These are phyloP conservation scores for Conus betulinus DNA, from an alignment of 1,140 invertebrate genomes.

Conservation along the genomic window DNA sequence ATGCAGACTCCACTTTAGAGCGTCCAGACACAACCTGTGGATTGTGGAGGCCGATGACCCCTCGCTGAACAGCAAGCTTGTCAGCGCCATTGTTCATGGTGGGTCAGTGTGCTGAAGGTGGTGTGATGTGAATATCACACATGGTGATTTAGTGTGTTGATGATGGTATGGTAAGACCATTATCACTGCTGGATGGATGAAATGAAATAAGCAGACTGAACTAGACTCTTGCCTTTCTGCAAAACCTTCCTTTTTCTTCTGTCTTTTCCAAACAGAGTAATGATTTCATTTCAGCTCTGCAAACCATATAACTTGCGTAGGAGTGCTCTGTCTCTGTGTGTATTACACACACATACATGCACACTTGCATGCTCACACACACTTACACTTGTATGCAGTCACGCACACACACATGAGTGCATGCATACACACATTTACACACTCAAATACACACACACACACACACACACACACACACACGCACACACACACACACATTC, in stretches of 20 bases:
- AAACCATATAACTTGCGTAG: too few species aligned
- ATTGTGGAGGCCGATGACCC: constrained; percentile 72
- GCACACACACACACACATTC: too few species aligned
- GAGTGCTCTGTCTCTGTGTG: too few species aligned
- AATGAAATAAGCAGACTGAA: too few species aligned
- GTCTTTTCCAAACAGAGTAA: too few species aligned
- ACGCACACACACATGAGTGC: neutral
- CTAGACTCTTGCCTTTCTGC: too few species aligned
- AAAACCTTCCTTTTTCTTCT: too few species aligned
- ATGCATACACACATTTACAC: neutral
- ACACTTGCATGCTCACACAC: too few species aligned
- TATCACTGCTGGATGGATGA: neutral
- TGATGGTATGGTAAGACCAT: neutral
- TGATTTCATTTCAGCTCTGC: too few species aligned
- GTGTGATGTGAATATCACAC: neutral
- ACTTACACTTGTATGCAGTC: neutral
- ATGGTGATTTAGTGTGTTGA: neutral
- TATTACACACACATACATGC: too few species aligned
- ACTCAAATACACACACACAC: neutral
- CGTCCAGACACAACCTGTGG: constrained; percentile 67
- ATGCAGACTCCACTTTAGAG: constrained; percentile 58
- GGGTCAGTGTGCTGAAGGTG: constrained; percentile 23
- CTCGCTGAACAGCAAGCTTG: constrained; percentile 64
- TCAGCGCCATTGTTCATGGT: constrained; percentile 73
- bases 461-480: neutral